A percentile compares a stretch with the other conserved stretches of the same genome.
Evolutionary conservation across 23 tunicate genomes (phyloP).

Genomic region (Aplidium turbinatum): DNA sequence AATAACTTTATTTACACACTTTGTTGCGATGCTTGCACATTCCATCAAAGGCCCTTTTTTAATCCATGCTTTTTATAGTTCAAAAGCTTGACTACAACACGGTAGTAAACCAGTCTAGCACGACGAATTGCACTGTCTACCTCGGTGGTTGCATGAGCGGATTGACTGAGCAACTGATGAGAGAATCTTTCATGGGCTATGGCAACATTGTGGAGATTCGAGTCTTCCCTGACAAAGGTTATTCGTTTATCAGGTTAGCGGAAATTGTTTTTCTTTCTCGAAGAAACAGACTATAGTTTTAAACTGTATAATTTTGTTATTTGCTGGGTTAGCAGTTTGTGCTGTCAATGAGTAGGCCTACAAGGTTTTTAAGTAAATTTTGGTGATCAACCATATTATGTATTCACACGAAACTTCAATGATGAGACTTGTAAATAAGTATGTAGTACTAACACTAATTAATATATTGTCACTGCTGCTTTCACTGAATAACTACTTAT

Average conservation of each 20-base stretch:
- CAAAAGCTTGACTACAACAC: conserved; percentile 79
- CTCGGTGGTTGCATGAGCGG: conserved; percentile 95
- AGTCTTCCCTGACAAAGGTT: conserved; percentile 96
- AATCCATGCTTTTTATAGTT: conserved; percentile 9
- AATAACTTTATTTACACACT: no score
- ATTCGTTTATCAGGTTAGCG: conserved; percentile 71
- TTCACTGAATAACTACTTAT: no score
- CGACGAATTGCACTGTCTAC: conserved; percentile 89
- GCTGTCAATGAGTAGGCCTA: not conserved
- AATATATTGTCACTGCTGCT: no score
- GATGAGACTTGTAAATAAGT: no score
- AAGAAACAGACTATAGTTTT: not conserved
- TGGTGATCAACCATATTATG: no score
- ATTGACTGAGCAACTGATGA: conserved; percentile 80
- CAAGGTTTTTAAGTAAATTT: no score
- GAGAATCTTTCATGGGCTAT: conserved; percentile 65
- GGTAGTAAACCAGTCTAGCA: conserved; percentile 78
- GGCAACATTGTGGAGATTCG: conserved; percentile 87
- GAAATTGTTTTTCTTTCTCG: not conserved
- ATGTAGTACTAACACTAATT: no score
- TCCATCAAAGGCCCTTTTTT: no score
- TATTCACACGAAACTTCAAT: no score
- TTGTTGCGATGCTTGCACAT: no score
- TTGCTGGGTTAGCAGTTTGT: not conserved
- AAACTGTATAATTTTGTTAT: not conserved